Evolutionary conservation across 30 jellyfish, hydroid and myxozoan species (phyloP), one percentile per base, ranked within the genome.

Genomic region (Pelagia noctiluca): DNA sequence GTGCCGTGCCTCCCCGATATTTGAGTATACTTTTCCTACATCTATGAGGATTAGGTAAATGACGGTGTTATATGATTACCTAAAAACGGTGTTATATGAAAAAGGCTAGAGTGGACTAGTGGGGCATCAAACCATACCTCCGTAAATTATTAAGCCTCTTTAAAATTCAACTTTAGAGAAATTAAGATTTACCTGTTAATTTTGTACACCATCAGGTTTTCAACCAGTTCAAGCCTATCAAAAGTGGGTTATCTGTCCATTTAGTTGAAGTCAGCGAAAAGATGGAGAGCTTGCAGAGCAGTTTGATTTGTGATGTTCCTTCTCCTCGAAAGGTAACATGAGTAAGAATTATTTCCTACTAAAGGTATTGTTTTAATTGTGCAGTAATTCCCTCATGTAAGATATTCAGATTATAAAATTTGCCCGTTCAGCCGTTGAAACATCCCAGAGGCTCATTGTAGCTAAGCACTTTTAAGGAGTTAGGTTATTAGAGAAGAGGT

Each of bases 201-300:
- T 10, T 25, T 74, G 76, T 24, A 12, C 60, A 19, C 57, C 18
- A 35, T 35, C 25, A 91, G 98, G 98, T 91, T 1, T 71, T 85
- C 61, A 29, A 63, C 25, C 96, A 91, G 71, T 80, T 91, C 49
- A 66, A 70, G 37, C 60, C 38, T 25, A 42, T 82, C 52, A 60
- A 60, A 2, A 81, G 75, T 8, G 16, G 80, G 13, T 60, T 91
- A 24, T 63, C 96, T 21, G 93, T 91, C 50, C 91, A 91, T 64
- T 29, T 91, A 57, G 76, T 91, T 29, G 98, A 91, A 82, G 94
- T 91, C 81, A 91, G 98, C 67, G 76, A 50, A 25, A 50, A 84
- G 36, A 79, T 91, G 98, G 48, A 75, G 29, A 35, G 76, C 22
- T 32, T 91, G 73, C 98, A 91, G 82, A 50, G 79, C 36, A 47